Conservation (phyloP, 30 jellyfish, hydroid and myxozoan species). For the Nemopilema nomurai region DNA sequence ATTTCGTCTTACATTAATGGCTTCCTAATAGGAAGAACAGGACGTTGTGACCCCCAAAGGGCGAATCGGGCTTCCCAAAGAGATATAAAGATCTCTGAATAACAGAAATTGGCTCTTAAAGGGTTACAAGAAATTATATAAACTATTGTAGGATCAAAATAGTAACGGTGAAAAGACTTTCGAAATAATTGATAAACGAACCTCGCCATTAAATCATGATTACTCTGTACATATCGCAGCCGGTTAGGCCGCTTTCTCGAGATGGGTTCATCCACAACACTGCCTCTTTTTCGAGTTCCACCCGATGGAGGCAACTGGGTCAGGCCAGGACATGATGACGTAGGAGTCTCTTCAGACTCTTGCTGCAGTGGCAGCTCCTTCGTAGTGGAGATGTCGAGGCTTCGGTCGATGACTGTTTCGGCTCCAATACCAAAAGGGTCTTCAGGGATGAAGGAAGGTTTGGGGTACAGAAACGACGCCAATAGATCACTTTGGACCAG, state of each 20-base stretch:
- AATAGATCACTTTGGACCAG: conserved; percentile 41
- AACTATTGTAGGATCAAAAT: neutral
- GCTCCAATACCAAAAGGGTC: conserved; percentile 76
- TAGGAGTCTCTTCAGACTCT: conserved; percentile 2
- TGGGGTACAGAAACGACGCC: conserved; percentile 57
- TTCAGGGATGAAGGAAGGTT: conserved; percentile 43
- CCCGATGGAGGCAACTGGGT: conserved; percentile 11
- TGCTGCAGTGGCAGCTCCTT: conserved; percentile 8
- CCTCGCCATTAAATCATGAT: neutral
- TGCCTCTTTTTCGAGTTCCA: neutral
- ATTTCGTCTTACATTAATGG: too few species aligned
- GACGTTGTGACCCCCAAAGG: too few species aligned
- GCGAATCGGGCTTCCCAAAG: neutral
- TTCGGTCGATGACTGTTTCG: conserved; percentile 17
- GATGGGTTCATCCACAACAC: neutral
- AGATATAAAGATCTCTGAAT: neutral
- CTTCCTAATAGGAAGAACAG: too few species aligned
- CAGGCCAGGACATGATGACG: conserved; percentile 29
- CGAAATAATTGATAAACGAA: neutral
- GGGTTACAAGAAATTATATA: neutral
- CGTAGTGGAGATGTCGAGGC: neutral
- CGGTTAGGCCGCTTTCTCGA: conserved; percentile 3
- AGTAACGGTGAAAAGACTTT: neutral
- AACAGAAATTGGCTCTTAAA: neutral
- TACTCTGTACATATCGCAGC: neutral